Conservation (phyloP, 2,888 invertebrate species). For the Limnephilus marmoratus region DNA sequence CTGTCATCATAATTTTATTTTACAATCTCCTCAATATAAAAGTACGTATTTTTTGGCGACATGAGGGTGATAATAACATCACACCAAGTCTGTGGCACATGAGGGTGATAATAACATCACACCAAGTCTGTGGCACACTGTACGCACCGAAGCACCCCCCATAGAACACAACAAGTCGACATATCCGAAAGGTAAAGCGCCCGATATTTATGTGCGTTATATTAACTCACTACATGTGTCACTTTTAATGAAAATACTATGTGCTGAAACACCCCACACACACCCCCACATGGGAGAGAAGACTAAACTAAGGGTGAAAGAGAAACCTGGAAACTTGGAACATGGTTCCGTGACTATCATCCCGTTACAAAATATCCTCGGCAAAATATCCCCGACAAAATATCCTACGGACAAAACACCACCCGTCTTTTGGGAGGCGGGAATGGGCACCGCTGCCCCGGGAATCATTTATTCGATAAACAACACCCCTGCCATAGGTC, state of each 20-base stretch:
- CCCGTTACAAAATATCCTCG: too few relatives aligned
- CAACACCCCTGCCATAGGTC: too few relatives aligned
- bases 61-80: background rate
- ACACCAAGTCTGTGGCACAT: background rate
- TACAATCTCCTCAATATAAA: background rate
- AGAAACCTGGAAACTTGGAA: background rate
- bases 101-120: too few relatives aligned
- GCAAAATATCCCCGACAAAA: too few relatives aligned
- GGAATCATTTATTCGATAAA: too few relatives aligned
- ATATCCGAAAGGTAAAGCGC: constrained; percentile 66
- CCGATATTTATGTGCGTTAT: constrained; percentile 77
- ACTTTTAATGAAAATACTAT: constrained; percentile 66
- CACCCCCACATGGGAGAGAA: background rate
- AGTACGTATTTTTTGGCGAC: background rate
- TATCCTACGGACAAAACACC: too few relatives aligned
- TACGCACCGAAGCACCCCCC: constrained; percentile 33
- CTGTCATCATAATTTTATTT: background rate
- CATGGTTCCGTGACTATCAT: too few relatives aligned
- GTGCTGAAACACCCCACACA: constrained; percentile 54
- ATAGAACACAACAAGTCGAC: constrained; percentile 37
- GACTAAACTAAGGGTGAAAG: background rate
- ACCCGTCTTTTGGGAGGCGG: too few relatives aligned
- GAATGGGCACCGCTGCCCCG: too few relatives aligned
- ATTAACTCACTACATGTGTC: constrained; percentile 72
- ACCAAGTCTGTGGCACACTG: background rate